Evolutionary conservation across 2,888 invertebrate genomes (phyloP).

Genomic region (Ectropis crepuscularia): DNA sequence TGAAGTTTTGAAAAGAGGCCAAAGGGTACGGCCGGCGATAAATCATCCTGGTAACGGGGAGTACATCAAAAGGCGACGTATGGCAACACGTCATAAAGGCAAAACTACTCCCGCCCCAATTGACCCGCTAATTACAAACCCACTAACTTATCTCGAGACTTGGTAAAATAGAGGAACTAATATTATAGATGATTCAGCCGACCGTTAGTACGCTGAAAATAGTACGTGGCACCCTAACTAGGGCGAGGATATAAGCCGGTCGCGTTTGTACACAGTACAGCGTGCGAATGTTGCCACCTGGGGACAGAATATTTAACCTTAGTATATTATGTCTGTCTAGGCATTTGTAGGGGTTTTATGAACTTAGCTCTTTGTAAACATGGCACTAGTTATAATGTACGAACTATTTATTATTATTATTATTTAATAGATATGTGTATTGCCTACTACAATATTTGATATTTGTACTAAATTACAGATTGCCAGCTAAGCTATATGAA

Average conservation of each 20-base stretch:
- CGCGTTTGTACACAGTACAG: slow-evolving; percentile 40
- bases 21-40: slow-evolving; percentile 45
- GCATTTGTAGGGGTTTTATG: slow-evolving; percentile 7
- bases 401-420: background rate
- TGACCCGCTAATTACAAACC: slow-evolving; percentile 55
- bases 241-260: background rate
- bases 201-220: background rate
- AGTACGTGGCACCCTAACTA: background rate
- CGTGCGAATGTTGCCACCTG: slow-evolving; percentile 44
- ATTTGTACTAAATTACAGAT: too few species aligned
- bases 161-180: slow-evolving; percentile 5
- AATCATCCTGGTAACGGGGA: slow-evolving; percentile 57
- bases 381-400: slow-evolving; percentile 1
- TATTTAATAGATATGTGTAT: too few species aligned
- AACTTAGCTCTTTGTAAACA: background rate
- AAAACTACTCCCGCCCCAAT: slow-evolving; percentile 54
- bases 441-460: too few species aligned
- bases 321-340: slow-evolving; percentile 4
- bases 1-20: slow-evolving; percentile 29
- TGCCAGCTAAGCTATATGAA: too few species aligned
- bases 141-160: background rate
- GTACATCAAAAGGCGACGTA: slow-evolving; percentile 63
- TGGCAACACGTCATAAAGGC: slow-evolving; percentile 53
- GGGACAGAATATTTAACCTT: slow-evolving; percentile 18
- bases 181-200: background rate